Base-by-base conservation (phyloP, 2,888 invertebrate genomes). In the Carterocephalus palaemon region DNA sequence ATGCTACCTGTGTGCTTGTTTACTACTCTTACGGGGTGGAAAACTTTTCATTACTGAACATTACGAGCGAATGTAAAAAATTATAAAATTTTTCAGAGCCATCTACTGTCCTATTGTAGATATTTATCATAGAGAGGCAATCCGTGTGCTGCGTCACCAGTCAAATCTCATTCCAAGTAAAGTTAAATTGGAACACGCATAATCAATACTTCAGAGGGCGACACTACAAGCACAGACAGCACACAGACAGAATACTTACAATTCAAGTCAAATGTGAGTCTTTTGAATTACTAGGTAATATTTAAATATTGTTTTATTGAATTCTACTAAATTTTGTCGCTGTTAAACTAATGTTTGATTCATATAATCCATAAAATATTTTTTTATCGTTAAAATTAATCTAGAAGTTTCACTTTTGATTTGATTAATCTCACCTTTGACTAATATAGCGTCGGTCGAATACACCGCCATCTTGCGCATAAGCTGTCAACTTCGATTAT, bases 401-500 rank as follows among this genome's bases (percentile, higher is more conserved):
- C 40, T 26, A 42, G 39, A 51, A 48, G 61, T 43, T 10, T 16
- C 17, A 26, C 8, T 46, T 23, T 49, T 59, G 59, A 55, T 46
- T 51, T 40, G 32, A 42, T 49, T 59, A 57, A 55, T 46, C 51
- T 40, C 34, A 42, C 16, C 26, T 22, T 32, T 4, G 6, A 7
- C 22, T 29, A 38, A 28, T 34, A 29, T 50, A 49, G 47, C 52
- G 40, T 47, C 45, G 42, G 66, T 64, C 38, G 56, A 59, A 57
- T 62, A 75, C 71, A 82, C 83, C 82, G 85, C 85, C 85, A 86
- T 86, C 85, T 86, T 85, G 68, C 80, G 83, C 73, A 51, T 57
- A 52, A 57, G 49, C 59, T 75, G 70, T 74, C 80, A 85, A 85
- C 79, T 82, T 69, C 70, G 64, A 70, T 62, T 64, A 56, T 61